Conservation (phyloP, 2,888 invertebrate genomes). For the Linnaemya vulpina region DNA sequence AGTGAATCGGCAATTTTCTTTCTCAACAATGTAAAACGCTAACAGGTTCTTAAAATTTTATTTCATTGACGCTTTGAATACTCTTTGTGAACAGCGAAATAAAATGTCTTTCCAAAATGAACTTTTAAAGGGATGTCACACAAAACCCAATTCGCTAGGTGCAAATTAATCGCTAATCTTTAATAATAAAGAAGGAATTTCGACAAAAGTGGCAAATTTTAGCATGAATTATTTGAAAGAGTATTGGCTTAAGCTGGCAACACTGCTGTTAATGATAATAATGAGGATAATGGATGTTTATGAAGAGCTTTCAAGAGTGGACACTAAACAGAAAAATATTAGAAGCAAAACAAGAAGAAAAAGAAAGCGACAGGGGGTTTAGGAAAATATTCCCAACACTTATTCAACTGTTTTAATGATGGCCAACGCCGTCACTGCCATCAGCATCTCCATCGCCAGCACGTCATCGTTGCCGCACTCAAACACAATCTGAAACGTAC, state of each 20-base stretch:
- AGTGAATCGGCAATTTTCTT: no score
- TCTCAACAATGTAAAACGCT: no score
- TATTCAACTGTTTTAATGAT: conserved; percentile 56
- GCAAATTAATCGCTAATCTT: no score
- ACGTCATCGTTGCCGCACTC: not conserved
- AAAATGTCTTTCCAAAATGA: no score
- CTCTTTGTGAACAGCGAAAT: no score
- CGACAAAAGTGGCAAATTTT: no score
- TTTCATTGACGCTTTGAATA: no score
- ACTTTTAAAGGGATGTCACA: no score
- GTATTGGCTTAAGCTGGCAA: not conserved
- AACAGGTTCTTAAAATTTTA: no score
- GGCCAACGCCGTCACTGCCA: conserved; percentile 58
- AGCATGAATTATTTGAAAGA: no score
- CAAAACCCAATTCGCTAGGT: no score
- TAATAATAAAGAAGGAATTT: no score
- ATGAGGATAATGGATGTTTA: conserved; percentile 33
- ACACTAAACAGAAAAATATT: not conserved
- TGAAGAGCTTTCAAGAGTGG: conserved; percentile 26
- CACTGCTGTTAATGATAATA: conserved; percentile 16
- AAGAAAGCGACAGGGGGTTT: not conserved
- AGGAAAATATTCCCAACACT: conserved; percentile 51
- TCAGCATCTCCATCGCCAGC: conserved; percentile 5
- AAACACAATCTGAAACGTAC: not conserved
- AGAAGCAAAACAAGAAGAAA: not conserved